Evolutionary conservation across 2,888 invertebrate species (phyloP).

Genomic region (Drosophila testacea): DNA sequence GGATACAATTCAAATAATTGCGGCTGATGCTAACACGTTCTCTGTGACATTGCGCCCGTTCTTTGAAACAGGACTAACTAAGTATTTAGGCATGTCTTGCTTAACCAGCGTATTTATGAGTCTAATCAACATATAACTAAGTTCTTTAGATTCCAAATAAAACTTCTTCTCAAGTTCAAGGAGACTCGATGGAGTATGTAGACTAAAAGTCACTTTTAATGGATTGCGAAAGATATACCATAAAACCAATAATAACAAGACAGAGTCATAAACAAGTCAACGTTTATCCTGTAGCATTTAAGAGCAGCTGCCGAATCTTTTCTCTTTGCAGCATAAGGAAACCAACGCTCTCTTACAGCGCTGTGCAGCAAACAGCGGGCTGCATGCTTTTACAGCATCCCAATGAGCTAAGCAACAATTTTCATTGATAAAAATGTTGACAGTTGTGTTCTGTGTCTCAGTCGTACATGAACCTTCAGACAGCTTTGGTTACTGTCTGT

Average conservation of each 20-base stretch:
- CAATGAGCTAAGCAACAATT: conserved; percentile 50
- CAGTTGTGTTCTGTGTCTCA: conserved; percentile 63
- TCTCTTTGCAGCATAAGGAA: conserved; percentile 14
- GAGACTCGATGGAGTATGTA: conserved; percentile 8
- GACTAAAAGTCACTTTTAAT: conserved; percentile 47
- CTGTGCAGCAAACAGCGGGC: conserved; percentile 31
- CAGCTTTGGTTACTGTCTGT: conserved; percentile 40
- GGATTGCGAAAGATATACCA: conserved; percentile 28
- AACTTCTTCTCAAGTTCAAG: conserved; percentile 14
- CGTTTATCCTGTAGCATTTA: conserved; percentile 24
- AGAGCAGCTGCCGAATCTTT: conserved; percentile 34
- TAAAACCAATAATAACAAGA: conserved; percentile 34
- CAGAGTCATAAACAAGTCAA: conserved; percentile 24
- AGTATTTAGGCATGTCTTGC: neutral
- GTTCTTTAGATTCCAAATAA: neutral
- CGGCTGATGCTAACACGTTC: conserved; percentile 31
- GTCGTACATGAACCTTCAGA: conserved; percentile 68
- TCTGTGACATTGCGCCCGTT: conserved; percentile 23
- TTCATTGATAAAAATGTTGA: conserved; percentile 81
- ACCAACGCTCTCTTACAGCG: conserved; percentile 9
- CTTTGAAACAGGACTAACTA: conserved; percentile 8
- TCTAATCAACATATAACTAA: conserved; percentile 17
- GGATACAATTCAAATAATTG: conserved; percentile 4
- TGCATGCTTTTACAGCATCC: conserved; percentile 6
- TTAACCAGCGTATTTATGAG: conserved; percentile 7